Evolutionary conservation across 2,113 vertebrate genomes (phyloP), one percentile per base, ranked within the genome.

Genomic region (Barnardius zonarius): DNA sequence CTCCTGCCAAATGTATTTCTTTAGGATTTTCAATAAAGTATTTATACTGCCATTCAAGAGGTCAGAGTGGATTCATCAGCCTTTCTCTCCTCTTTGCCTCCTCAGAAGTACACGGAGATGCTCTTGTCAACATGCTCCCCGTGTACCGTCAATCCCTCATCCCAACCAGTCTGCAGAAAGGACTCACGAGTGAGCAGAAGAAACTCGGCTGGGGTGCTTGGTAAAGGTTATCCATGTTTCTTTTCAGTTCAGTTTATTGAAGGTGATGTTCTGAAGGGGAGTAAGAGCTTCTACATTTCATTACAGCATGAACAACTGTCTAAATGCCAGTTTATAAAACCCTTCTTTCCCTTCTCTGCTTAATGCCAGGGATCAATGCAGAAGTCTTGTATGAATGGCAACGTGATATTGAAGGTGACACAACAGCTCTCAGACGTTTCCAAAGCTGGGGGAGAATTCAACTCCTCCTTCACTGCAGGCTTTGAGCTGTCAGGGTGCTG

Each of bases 11-110:
- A 94, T 92, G 62, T 90, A 93, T 94, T 95, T 94, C 86, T 90
- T 96, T 83, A 87, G 88, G 82, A 83, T 96, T 97, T 90, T 76
- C 92, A 89, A 67, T 77, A 55, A 95, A 89, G 97, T 93, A 86
- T 69, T 96, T 87, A 83, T 80, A 64, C 52, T 88, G 95, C 88
- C 81, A 49, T 92, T 93, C 84, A 31, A 62, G 86, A 92, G 84
- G 86, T 95, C 95, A 96, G 33, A 68, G 77, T 92, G 69, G 86
- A 86, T 87, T 83, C 86, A 31, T 51, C 81, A 87, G 75, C 83
- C 61, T 17, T n/a, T 69, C 72, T 59, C n/a, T 37, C 59, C 62
- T 66, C 80, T 72, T 10, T 4, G 17, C 33, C n/a, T 80, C 10
- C 75, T 35, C 8, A 33, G 12, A 35, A 68, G 19, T 9, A 68